These are phyloP conservation scores for Enteromius argenteus DNA, from an alignment of 2,797 vertebrate genomes.

Conservation along the genomic window DNA sequence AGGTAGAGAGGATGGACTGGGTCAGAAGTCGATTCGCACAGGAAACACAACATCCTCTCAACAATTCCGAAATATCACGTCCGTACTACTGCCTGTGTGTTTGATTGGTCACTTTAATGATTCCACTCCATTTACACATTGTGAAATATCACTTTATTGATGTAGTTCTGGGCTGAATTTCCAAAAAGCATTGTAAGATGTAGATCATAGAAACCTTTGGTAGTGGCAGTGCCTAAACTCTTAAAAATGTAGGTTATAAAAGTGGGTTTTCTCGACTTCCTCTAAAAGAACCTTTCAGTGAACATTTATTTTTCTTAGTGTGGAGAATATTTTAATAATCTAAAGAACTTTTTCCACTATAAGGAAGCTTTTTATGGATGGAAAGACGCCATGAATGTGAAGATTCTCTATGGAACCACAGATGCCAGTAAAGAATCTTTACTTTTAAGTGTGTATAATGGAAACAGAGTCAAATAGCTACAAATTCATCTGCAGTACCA, in stretches of 20 bases:
- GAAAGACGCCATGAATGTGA: not conserved
- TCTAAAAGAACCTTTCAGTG: not conserved
- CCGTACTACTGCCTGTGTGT: slow-evolving; percentile 56
- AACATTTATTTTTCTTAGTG: not conserved
- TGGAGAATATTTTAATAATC: not conserved
- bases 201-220: not conserved
- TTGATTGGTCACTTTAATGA: not conserved
- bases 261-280: not conserved
- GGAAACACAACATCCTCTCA: slow-evolving; percentile 79
- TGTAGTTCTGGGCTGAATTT: not conserved
- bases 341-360: not conserved
- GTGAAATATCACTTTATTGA: not conserved
- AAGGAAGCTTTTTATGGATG: not conserved
- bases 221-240: not conserved
- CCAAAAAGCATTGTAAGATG: not conserved
- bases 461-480: not conserved
- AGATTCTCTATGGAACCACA: not conserved
- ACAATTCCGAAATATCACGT: slow-evolving; percentile 71
- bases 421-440: not conserved
- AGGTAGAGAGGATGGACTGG: slow-evolving; percentile 74
- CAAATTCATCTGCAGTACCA: not conserved
- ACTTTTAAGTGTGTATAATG: not conserved
- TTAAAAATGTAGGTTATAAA: not conserved
- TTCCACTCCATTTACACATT: not conserved
- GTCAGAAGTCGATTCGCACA: slow-evolving; percentile 75